phyloP scores from a whole-genome alignment of 1,140 invertebrate species.

The Drosophila ironensis region DNA sequence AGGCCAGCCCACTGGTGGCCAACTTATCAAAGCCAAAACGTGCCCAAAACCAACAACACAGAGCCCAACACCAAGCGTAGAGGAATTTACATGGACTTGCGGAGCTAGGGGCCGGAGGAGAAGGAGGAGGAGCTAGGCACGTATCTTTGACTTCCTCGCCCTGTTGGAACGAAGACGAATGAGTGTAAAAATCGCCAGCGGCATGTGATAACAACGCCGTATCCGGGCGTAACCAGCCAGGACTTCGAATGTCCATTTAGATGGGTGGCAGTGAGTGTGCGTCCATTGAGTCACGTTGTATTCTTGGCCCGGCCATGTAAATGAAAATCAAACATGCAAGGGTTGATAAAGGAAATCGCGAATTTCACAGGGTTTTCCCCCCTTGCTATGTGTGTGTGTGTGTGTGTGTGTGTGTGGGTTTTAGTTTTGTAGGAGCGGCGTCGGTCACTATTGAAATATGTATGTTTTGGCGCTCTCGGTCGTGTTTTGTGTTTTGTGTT shows the following conservation, averaged over 20 bases:
- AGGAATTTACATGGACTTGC: conserved; percentile 69
- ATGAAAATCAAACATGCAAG: conserved; percentile 82
- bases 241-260: conserved; percentile 77
- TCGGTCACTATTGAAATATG: conserved; percentile 70
- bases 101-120: conserved; percentile 36
- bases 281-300: conserved; percentile 75
- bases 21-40: conserved; percentile 78
- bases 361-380: conserved; percentile 49
- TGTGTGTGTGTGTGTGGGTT: conserved; percentile 3
- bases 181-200: conserved; percentile 74
- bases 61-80: conserved; percentile 38
- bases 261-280: conserved; percentile 28
- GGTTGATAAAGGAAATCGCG: conserved; percentile 81
- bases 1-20: conserved; percentile 39
- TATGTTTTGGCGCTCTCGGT: conserved; percentile 54
- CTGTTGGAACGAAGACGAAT: conserved; percentile 79
- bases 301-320: conserved; percentile 77
- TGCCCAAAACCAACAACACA: conserved; percentile 70
- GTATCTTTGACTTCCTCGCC: conserved; percentile 64
- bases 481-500: conserved; percentile 28
- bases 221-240: conserved; percentile 49
- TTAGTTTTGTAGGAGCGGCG: conserved; percentile 30
- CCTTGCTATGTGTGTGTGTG: not conserved
- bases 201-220: conserved; percentile 75
- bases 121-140: not conserved